Conservation (phyloP, 2,797 vertebrate species). For the Lacerta agilis region DNA sequence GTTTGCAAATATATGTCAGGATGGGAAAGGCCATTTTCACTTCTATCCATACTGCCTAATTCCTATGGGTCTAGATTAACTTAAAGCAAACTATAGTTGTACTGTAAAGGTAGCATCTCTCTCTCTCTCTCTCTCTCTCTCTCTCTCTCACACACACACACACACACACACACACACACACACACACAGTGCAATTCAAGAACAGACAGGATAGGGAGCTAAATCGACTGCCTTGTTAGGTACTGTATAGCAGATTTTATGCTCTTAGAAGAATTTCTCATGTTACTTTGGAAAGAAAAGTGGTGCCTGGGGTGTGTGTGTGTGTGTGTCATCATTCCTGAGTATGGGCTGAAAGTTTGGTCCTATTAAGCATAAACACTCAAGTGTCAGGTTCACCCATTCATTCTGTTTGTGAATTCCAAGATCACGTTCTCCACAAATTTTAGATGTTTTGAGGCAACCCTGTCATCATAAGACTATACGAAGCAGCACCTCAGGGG, state of each 20-base stretch:
- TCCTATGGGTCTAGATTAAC: not conserved
- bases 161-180: too few species aligned
- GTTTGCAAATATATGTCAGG: not conserved
- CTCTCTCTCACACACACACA: too few species aligned
- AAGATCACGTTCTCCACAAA: not conserved
- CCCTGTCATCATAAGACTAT: not conserved
- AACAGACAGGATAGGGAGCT: not conserved
- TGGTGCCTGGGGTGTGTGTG: too few species aligned
- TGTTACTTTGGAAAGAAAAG: not conserved
- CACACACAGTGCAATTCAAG: not conserved
- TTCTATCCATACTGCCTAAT: not conserved
- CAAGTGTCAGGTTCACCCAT: not conserved
- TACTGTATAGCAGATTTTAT: not conserved
- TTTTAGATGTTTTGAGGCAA: not conserved
- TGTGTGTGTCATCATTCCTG: not conserved
- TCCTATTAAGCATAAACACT: not conserved
- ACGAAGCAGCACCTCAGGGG: too few species aligned
- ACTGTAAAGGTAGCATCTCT: not conserved
- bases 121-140: too few species aligned
- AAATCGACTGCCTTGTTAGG: not conserved
- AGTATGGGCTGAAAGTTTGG: not conserved
- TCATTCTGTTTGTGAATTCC: not conserved
- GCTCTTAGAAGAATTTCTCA: not conserved
- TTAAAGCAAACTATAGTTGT: not conserved
- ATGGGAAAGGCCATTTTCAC: not conserved